A percentile compares a stretch with the other conserved stretches of the same genome.
phyloP scores from a whole-genome alignment of 2,113 vertebrate genomes.

The Indri indri region DNA sequence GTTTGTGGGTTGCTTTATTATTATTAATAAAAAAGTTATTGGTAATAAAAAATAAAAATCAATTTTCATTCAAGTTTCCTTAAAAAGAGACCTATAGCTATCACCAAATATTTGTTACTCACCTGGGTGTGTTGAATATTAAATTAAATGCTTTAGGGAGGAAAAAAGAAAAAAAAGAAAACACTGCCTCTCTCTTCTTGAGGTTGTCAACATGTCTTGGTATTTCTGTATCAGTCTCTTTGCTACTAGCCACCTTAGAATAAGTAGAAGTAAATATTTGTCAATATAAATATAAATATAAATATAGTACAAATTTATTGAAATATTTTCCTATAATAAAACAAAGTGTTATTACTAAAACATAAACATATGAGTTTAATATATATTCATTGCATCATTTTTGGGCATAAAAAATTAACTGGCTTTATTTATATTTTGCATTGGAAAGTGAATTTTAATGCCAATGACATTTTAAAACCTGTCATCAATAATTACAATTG shows the following conservation, averaged over 20 bases:
- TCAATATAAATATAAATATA: no score
- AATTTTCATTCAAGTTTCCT: background rate
- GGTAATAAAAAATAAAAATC: slow-evolving; percentile 4
- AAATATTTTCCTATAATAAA: background rate
- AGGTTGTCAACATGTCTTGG: background rate
- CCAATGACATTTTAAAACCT: background rate
- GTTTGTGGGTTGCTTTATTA: slow-evolving; percentile 16
- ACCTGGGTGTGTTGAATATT: background rate
- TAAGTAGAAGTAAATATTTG: slow-evolving; percentile 1
- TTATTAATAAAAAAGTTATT: background rate
- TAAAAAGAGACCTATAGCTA: background rate
- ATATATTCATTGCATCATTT: background rate
- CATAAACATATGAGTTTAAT: background rate
- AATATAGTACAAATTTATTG: background rate
- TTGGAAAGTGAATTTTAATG: background rate
- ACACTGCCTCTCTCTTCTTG: background rate
- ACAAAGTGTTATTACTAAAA: slow-evolving; percentile 7
- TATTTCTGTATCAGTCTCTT: background rate
- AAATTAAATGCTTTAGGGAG: background rate
- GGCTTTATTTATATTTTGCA: background rate
- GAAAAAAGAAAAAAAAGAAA: background rate
- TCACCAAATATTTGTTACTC: background rate
- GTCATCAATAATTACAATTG: background rate
- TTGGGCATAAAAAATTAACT: background rate
- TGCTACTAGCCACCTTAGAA: background rate